Evolutionary conservation across 1,140 invertebrate species (phyloP).

Genomic region (fruit fly (Drosophila melanogaster)): Release_6_plus_ISO1_MT NT_033779.5:17358501-17359000

Average conservation of each 20-base stretch:
- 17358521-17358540: constrained; percentile 59
- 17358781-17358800: background rate
- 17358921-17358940: no score
- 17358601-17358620: constrained; percentile 1
- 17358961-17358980: no score
- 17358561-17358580: constrained; percentile 30
- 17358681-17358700: constrained; percentile 28
- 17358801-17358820: background rate
- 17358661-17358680: constrained; percentile 38
- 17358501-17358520: constrained; percentile 63
- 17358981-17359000: no score
- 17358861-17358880: no score
- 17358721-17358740: constrained; percentile 5
- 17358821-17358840: no score
- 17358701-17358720: constrained; percentile 23
- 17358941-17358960: no score
- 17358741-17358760: constrained; percentile 9
- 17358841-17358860: no score
- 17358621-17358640: constrained; percentile 5
- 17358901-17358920: no score
- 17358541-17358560: constrained; percentile 66
- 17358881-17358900: no score
- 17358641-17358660: constrained; percentile 29
- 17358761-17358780: constrained; percentile 30
- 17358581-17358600: background rate